Percentiles rank a stretch among this genome's conserved stretches.
These are phyloP conservation scores for Isaurus tuberculatus DNA, from an alignment of 92 coral and sea anemone species.

Conservation along the genomic window DNA sequence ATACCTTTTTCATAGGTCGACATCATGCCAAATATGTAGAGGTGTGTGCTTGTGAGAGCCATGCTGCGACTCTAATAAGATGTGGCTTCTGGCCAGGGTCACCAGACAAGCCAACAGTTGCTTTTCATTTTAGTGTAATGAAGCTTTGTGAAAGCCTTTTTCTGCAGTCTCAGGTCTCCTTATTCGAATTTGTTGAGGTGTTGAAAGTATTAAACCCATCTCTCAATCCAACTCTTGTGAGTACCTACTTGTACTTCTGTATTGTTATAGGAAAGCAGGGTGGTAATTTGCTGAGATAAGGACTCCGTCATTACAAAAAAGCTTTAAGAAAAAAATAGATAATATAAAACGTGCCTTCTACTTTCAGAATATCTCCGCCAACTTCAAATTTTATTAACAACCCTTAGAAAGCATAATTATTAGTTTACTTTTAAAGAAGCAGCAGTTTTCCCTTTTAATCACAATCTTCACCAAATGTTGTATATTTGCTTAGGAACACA, in stretches of 20 bases:
- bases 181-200: constrained; percentile 42
- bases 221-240: constrained; percentile 44
- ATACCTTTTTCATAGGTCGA: constrained; percentile 7
- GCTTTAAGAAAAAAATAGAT: too few relatives aligned
- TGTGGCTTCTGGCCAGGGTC: constrained; percentile 60
- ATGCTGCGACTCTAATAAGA: constrained; percentile 44
- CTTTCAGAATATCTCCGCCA: too few relatives aligned
- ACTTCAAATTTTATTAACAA: too few relatives aligned
- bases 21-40: constrained; percentile 53
- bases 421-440: too few relatives aligned
- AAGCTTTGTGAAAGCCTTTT: constrained; percentile 39
- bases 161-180: constrained; percentile 51
- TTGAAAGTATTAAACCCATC: constrained; percentile 23
- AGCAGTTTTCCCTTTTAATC: too few relatives aligned
- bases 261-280: too few relatives aligned
- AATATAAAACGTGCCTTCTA: too few relatives aligned
- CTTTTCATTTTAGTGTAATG: constrained; percentile 44
- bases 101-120: constrained; percentile 53
- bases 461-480: too few relatives aligned
- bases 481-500: too few relatives aligned
- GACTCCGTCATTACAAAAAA: too few relatives aligned
- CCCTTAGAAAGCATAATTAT: too few relatives aligned
- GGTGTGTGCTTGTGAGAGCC: constrained; percentile 48
- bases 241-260: not conserved
- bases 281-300: too few relatives aligned